A percentile compares a stretch with the other conserved stretches of the same genome.
phyloP scores from a whole-genome alignment of 2,888 invertebrate species.

The Ferrisia virgata region DNA sequence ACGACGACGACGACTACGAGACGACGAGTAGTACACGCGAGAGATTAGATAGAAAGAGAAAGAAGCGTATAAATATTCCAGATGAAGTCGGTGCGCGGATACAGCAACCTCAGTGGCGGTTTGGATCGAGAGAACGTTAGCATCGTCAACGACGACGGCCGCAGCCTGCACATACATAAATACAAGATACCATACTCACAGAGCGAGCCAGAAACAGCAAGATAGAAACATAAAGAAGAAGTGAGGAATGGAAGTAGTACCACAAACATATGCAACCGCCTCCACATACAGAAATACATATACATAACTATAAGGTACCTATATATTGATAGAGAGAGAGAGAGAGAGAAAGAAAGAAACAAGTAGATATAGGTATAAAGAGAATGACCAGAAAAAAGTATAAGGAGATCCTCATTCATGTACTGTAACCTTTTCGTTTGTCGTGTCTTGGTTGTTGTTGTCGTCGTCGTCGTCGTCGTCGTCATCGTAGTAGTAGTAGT shows the following conservation, averaged over 20 bases:
- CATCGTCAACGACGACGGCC: not conserved
- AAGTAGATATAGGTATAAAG: no score
- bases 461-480: not conserved
- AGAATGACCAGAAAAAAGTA: not conserved
- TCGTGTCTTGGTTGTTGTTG: not conserved
- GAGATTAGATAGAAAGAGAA: not conserved
- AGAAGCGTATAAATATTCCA: not conserved
- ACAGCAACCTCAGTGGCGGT: not conserved
- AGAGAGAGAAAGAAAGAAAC: not conserved
- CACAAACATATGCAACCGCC: constrained; percentile 6
- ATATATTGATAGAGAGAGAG: not conserved
- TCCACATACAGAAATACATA: not conserved
- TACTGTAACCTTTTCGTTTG: not conserved
- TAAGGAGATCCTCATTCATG: constrained; percentile 19
- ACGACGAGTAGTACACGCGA: not conserved
- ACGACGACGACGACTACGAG: no score
- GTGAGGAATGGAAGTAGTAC: not conserved
- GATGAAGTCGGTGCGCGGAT: not conserved
- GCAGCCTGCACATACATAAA: not conserved
- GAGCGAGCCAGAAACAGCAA: not conserved
- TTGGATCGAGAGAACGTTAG: not conserved
- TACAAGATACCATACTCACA: not conserved
- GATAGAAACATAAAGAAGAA: not conserved
- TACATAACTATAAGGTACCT: not conserved
- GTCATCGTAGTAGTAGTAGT: no score